These are phyloP conservation scores for Prunella fulvescens DNA, from an alignment of 2,113 vertebrate species.

Conservation along the genomic window DNA sequence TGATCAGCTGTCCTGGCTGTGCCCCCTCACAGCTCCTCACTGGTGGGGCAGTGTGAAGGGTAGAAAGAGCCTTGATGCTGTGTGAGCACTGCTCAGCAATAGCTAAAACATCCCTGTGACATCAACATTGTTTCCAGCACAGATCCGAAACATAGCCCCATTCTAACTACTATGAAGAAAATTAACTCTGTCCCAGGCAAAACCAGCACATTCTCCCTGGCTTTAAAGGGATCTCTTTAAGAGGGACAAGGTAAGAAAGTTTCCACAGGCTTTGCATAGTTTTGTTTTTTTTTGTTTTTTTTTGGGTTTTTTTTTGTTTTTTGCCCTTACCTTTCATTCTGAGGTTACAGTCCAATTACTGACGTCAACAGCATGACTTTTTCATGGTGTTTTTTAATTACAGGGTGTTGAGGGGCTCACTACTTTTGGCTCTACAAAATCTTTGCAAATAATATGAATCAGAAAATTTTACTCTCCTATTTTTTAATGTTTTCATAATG, in stretches of 20 bases:
- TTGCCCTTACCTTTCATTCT: background rate
- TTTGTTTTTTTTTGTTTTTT: background rate
- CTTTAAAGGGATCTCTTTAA: background rate
- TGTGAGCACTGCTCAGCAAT: background rate
- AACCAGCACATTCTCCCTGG: background rate
- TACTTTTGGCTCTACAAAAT: slow-evolving; percentile 15
- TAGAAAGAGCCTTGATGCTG: background rate
- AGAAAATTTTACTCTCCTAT: background rate
- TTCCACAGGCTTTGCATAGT: background rate
- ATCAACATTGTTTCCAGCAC: background rate
- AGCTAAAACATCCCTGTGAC: background rate
- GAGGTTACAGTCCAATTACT: background rate
- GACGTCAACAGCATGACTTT: background rate
- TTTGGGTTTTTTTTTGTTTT: too few relatives aligned
- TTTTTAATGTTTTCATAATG: background rate
- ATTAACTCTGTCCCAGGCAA: background rate
- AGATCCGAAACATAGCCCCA: background rate
- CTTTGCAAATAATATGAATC: background rate
- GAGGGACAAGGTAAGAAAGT: background rate
- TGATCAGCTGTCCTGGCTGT: background rate
- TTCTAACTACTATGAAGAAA: background rate
- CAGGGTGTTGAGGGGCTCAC: background rate
- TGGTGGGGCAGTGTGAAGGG: background rate
- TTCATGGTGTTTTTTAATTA: background rate
- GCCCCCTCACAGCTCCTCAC: fast-evolving